Evolutionary conservation across 2,797 vertebrate species (phyloP).

Genomic region (Pitangus sulphuratus): DNA sequence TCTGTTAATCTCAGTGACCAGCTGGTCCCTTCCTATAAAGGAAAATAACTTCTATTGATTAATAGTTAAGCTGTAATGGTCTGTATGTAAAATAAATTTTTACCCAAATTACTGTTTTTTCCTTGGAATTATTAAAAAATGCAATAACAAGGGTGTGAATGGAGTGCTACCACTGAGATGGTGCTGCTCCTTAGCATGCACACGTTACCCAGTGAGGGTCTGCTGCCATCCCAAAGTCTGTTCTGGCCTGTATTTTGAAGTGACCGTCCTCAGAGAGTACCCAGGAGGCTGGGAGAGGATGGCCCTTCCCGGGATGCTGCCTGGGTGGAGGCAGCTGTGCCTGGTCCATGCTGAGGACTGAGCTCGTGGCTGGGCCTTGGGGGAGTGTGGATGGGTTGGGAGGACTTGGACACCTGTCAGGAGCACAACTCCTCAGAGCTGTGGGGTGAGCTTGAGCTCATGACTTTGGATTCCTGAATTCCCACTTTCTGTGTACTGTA

Average conservation of each 20-base stretch:
- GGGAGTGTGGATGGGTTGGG: background rate
- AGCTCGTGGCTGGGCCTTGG: background rate
- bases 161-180: background rate
- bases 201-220: background rate
- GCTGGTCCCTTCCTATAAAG: conserved; percentile 27
- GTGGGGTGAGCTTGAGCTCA: background rate
- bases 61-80: conserved; percentile 71
- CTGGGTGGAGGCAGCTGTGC: background rate
- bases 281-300: background rate
- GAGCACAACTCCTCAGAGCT: background rate
- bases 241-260: background rate
- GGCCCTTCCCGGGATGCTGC: background rate
- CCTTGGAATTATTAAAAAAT: background rate
- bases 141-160: background rate
- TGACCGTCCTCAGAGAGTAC: background rate
- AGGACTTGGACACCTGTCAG: background rate
- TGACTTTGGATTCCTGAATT: background rate
- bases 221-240: background rate
- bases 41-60: conserved; percentile 46
- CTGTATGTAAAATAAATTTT: conserved; percentile 82
- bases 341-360: background rate
- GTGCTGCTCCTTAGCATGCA: background rate
- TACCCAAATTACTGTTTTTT: conserved; percentile 37
- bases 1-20: conserved; percentile 40
- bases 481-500: background rate